These are phyloP conservation scores for Tiliacea citrago DNA, from an alignment of 2,888 invertebrate species.

Conservation along the genomic window DNA sequence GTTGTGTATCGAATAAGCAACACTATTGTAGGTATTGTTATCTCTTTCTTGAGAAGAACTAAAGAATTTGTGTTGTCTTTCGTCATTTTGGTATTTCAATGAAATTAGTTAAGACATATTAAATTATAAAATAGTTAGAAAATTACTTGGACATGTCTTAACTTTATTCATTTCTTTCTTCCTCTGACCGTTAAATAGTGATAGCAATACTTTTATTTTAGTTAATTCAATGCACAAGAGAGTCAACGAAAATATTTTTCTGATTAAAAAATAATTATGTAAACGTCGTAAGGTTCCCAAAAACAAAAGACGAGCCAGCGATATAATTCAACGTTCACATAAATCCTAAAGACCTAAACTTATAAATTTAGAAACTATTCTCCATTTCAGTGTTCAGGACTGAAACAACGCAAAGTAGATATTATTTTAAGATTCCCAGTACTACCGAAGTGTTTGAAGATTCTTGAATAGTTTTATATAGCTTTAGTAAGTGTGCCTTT, in stretches of 20 bases:
- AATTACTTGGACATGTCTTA: too few relatives aligned
- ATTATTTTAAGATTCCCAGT: conserved; percentile 34
- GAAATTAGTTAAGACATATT: too few relatives aligned
- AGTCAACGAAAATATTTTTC: too few relatives aligned
- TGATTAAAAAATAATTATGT: too few relatives aligned
- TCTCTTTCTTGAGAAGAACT: neutral
- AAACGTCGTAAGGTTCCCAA: too few relatives aligned
- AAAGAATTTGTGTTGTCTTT: too few relatives aligned
- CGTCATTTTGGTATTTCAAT: too few relatives aligned
- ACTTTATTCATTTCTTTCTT: too few relatives aligned
- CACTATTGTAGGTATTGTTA: neutral
- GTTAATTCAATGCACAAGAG: too few relatives aligned
- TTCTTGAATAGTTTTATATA: conserved; percentile 34
- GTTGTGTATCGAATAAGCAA: conserved; percentile 10
- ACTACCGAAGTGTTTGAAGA: conserved; percentile 14
- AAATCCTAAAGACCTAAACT: conserved; percentile 21
- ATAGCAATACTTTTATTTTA: too few relatives aligned
- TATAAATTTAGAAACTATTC: conserved; percentile 29
- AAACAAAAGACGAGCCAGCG: neutral
- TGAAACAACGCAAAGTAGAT: conserved; percentile 18
- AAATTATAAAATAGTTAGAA: too few relatives aligned
- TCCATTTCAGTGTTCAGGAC: conserved; percentile 23
- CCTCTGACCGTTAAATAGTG: too few relatives aligned
- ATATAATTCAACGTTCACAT: conserved; percentile 25
- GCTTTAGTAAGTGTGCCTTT: conserved; percentile 12